Base-by-base conservation (phyloP, 92 coral and sea anemone genomes). In the Bergia puertoricense region DNA sequence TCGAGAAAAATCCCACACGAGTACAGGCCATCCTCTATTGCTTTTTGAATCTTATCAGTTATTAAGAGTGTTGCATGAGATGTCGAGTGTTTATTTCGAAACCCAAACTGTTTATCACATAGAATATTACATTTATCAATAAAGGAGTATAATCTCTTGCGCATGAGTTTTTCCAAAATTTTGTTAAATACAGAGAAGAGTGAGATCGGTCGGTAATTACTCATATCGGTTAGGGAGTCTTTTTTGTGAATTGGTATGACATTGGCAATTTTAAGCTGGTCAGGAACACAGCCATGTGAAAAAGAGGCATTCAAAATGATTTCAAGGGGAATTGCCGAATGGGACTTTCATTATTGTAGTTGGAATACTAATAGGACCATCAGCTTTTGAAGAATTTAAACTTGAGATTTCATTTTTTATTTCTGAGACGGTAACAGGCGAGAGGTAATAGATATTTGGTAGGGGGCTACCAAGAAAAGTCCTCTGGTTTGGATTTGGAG, bases 21-120 rank as follows among this genome's bases (percentile, higher is more conserved):
- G n/a, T n/a, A n/a, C n/a, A n/a, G n/a, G n/a, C n/a, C n/a, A n/a
- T n/a, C n/a, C n/a, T n/a, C n/a, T n/a, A n/a, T n/a, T n/a, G n/a
- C n/a, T n/a, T n/a, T n/a, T n/a, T n/a, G n/a, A n/a, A n/a, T n/a
- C n/a, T n/a, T n/a, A n/a, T n/a, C n/a, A n/a, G 75, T 67, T 37
- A 89, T 89, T 23, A 77, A 65, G 76, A 82, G 69, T 14, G 85
- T 75, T 69, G 91, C 91, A 89, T 89, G 91, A 62, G 77, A 8
- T 4, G 91, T 89, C 66, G 91, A 89, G 54, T 89, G 88, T 16
- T 74, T 76, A 15, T 56, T 36, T 9, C 89, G 40, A 76, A 85
- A 85, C 5, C 89, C 89, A 85, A 41, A 85, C 44, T 85, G 89
- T 4, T 85, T 85, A 4, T 85, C 75, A 86, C 39, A 76, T 66